Base-by-base conservation (phyloP, 2,888 invertebrate species). In the Drepanosiphum platanoidis region DNA sequence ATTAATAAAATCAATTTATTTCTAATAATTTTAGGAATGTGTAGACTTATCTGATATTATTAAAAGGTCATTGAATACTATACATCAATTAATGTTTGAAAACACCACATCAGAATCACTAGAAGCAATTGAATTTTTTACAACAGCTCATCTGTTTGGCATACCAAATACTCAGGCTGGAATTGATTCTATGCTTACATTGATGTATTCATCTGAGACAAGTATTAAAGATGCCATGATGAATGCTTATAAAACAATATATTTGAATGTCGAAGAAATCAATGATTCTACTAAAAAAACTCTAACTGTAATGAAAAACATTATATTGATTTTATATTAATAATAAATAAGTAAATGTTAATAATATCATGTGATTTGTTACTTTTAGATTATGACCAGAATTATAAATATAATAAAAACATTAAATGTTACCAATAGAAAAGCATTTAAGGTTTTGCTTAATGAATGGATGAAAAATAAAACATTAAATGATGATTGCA, bases 121-220 rank as follows among this genome's bases (percentile, higher is more conserved):
- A 82, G 98, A 97, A 89, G 95, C 97, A 0, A 94, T 98, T 39
- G 94, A 95, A 86, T 96, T 97, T 89, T 95, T 98, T 88, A 95
- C 95, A 0, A 93, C 94, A 0, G 95, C 95, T 0, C 94, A 93
- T 88, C 92, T 94, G 87, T 96, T 96, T 88, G 93, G 94, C 82
- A 92, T 96, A n/a, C 92, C 93, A 87, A 93, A 93, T 79, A 94
- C 94, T 4, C 92, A 93, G 87, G 88, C 90, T 58, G 96, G 95
- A 1, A 93, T 96, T 86, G 91, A 93, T 86, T 92, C 93, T 88
- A 95, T 97, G 94, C 89, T 96, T 87, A 91, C 92, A 82, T 91
- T 96, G 74, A 94, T 96, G 86, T 94, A 94, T 93, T 94, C 94
- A 18, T 93, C 93, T n/a, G 96, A 96, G 89, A 92, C 93, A 88